Evolutionary conservation across 2,888 invertebrate genomes (phyloP), one percentile per base, ranked within the genome.

Genomic region (Digitonthophagus gazella): DNA sequence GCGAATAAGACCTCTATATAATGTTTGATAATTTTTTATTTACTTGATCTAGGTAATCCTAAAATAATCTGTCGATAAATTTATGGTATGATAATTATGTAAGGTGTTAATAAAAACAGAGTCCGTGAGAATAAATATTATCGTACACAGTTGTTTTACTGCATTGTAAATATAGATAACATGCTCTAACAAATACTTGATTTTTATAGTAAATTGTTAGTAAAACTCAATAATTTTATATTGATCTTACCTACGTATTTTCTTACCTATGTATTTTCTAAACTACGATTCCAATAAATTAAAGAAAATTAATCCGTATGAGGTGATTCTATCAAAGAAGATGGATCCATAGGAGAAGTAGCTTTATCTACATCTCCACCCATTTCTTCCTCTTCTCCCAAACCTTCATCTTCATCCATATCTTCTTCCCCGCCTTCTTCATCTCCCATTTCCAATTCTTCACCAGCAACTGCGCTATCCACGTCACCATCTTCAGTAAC

Each of bases 341-440:
- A 8, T 8, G 28, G 28, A 44, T 11, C 6, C 58, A 81, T 80
- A 18, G 77, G 74, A 4, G 80, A 73, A 58, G 76, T 73, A 55
- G 73, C 75, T 64, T 74, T 74, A 58, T 72, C 74, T 44, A 71
- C 71, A 63, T 75, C 75, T 56, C 74, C 74, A 58, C 71, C 73
- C 44, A 70, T 71, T 61, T 75, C 75, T 58, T 64, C 56, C 15
- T 20, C 28, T 20, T 71, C 71, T 15, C 75, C 76, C 15, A 58
- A 71, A 15, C 73, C 77, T 8, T 71, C 75, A 15, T 19, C 74
- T 66, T 69, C 75, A 15, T 78, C 83, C 0, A 74, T 81, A 1
- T 80, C 28, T 75, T 80, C 68, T 75, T 80, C 66, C 74, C 66
- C 71, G 2, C 57, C 68, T 15, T 56, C 64, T 55, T 68, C 76